Percentiles rank a stretch among this genome's conserved stretches.
phyloP scores from a whole-genome alignment of 1,140 invertebrate species.

The Holcopasites calliopsidis region DNA sequence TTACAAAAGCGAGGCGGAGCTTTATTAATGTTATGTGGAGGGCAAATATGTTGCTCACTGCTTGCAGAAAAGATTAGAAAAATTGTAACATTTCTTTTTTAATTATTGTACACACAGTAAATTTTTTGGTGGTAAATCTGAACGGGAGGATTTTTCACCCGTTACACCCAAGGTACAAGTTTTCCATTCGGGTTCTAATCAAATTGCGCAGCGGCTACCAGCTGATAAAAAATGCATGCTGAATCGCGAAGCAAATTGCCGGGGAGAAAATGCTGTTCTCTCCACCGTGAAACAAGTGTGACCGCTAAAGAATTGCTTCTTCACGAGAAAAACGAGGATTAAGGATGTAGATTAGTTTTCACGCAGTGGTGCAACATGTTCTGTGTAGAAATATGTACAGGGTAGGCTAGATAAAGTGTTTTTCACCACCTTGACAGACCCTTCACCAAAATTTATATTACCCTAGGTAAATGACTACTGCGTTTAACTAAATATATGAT shows the following conservation, averaged over 20 bases:
- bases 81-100: too few species aligned
- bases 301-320: constrained; percentile 18
- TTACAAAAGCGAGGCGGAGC: too few species aligned
- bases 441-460: too few species aligned
- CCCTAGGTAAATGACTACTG: too few species aligned
- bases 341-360: constrained; percentile 3
- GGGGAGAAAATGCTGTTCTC: neutral
- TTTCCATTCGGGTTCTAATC: constrained; percentile 1
- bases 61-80: too few species aligned
- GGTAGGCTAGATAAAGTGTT: too few species aligned
- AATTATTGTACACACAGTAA: too few species aligned
- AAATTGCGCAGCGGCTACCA: neutral
- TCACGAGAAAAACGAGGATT: constrained; percentile 5
- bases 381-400: neutral
- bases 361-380: neutral
- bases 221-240: constrained; percentile 12
- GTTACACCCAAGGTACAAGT: constrained; percentile 27
- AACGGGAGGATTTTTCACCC: neutral
- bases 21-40: neutral
- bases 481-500: too few species aligned
- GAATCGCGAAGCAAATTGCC: neutral
- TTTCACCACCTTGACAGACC: too few species aligned
- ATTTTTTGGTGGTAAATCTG: neutral
- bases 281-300: neutral
- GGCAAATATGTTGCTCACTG: too few species aligned